Evolutionary conservation across 1,140 invertebrate species (phyloP), one percentile per base, ranked within the genome.

Genomic region (Micrasema longulum): DNA sequence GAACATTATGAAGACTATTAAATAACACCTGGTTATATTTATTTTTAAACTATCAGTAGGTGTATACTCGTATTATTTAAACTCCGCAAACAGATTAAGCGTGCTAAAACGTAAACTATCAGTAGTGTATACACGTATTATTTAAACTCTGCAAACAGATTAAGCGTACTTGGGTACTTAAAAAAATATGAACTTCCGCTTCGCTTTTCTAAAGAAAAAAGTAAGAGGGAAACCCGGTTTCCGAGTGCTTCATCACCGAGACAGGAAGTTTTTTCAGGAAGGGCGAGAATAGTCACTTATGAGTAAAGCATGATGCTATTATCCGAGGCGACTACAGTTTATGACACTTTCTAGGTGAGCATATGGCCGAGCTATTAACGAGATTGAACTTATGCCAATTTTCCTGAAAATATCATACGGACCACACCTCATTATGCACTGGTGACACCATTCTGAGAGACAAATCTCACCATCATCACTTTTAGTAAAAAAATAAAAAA

Each of bases 351-450:
- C n/a, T 65, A 64, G 35, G 26, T 66, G 35, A 66, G 16, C 45
- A n/a, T 47, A 26, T 36, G 57, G 14, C 20, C 31, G 50, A 35
- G 20, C 67, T 62, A 69, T 69, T 69, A 69, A 57, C 31, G 14
- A 53, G 53, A 69, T 62, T 69, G 67, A 69, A 60, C 52, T 16
- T 60, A 36, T 69, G 67, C 67, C 67, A 69, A 69, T 69, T 69
- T 69, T 53, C 18, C n/a, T 12, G 31, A 69, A 69, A 47, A 35
- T 23, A 60, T 35, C 36, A 23, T 45, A 52, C 23, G 35, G 20
- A 52, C 26, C 26, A 35, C 63, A 45, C 23, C 65, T 68, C 65
- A 57, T 68, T 68, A 57, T 35, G 41, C 50, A 43, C 48, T 36
- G 65, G 50, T 43, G 53, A 48, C 67, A 60, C 67, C 22, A 53